Base-by-base conservation (phyloP, 2,888 invertebrate species). In the Rotaria socialis region DNA sequence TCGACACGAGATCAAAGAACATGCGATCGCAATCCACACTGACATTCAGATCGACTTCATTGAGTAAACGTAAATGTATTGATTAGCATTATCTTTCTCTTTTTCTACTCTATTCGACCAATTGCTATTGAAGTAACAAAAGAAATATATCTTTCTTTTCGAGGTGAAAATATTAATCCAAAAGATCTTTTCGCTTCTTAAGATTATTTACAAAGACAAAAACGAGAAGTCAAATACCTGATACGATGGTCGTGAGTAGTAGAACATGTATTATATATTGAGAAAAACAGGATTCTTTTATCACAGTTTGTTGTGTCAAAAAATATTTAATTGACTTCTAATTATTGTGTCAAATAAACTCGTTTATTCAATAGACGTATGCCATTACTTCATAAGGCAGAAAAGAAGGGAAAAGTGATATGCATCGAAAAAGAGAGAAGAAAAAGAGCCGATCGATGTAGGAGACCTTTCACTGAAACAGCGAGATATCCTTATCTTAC, bases 281-380 rank as follows among this genome's bases (percentile, higher is more conserved):
- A 67, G 27, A 35, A 14, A 67, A 67, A 67, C 7, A 14, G 16
- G 35, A 47, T 47, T 22, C 47, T 47, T 80, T 80, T 11, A 80
- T 80, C 47, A 80, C 41, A 80, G 43, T 47, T n/a, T 24, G 10
- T 80, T 43, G 24, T n/a, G 47, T 80, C 47, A 80, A 47, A 80
- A 80, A 24, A 24, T 14, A 50, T 67, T 67, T 67, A 80, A 80
- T 80, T 80, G 80, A 80, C 80, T 80, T 80, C n/a, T 80, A 24
- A 80, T 80, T 80, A 47, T 47, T 80, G 80, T 47, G 80, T 80
- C 80, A 80, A 80, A 80, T 47, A 35, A 67, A 67, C 67, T 67
- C 35, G 55, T 55, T 55, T 22, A 22, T 55, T 55, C 55, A 55
- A 22, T 55, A 55, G 67, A 41, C 19, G 67, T 67, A 67, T 67